Base-by-base conservation (phyloP, 2,888 invertebrate genomes). In the Microplitis deprimator region DNA sequence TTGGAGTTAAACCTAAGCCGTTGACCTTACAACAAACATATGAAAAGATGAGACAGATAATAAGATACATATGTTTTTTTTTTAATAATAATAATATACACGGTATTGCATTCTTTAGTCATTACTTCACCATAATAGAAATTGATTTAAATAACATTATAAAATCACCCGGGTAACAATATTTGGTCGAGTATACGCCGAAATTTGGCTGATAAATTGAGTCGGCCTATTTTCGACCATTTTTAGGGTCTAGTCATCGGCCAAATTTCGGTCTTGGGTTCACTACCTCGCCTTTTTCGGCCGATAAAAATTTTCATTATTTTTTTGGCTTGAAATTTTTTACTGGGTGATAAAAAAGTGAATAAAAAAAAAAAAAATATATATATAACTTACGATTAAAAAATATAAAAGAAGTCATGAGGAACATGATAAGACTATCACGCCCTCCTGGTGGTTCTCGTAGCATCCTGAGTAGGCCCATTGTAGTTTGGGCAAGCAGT, bases 401-500 rank as follows among this genome's bases (percentile, higher is more conserved):
- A 81, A 87, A 83, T 78, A 84, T 82, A 79, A 87, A 81, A 68
- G 84, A 64, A 79, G 84, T 81, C 68, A 88, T 68, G 41, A 84
- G 74, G 16, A 88, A 77, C 81, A 89, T 83, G 75, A 85, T 84
- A 74, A 85, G 82, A 82, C 83, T 83, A 74, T 78, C 71, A 80
- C 83, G 73, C 68, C 85, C 85, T 79, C 86, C 87, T 81, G 88
- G 89, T 84, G 87, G 84, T 81, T 85, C 86, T 76, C 85, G 86
- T 87, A 88, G 85, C 89, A 89, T 89, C 82, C 83, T 87, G 68
- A 78, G 79, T 75, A 77, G 78, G 29, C 68, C 79, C 69, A 76
- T 80, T 20, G 39, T 79, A 62, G 75, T 71, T 74, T 77, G 65
- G 77, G 68, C 75, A 73, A 79, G 68, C 81, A 79, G 80, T 79